phyloP scores from a whole-genome alignment of 2,888 invertebrate species.

The Drosophila colorata region DNA sequence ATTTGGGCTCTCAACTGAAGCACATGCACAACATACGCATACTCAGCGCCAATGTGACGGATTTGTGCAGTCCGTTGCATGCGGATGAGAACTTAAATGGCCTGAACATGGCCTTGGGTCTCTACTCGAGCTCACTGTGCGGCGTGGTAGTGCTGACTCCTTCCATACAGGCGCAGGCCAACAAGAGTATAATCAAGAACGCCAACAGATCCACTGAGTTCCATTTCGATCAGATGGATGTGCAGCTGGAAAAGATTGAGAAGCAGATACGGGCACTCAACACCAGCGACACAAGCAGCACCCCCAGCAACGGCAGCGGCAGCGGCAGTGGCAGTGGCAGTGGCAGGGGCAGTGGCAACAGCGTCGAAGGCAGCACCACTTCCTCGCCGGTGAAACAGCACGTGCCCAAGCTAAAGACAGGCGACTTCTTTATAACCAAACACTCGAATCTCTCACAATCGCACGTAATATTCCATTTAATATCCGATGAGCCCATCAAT shows the following conservation, averaged over 20 bases:
- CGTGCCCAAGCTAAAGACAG: constrained; percentile 89
- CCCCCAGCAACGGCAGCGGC: constrained; percentile 60
- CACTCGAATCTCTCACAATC: constrained; percentile 98
- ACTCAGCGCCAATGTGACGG: constrained; percentile 93
- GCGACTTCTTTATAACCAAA: constrained; percentile 93
- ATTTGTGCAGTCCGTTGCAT: constrained; percentile 89
- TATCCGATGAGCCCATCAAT: constrained; percentile 91
- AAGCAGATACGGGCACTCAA: constrained; percentile 86
- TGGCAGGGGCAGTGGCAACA: constrained; percentile 52
- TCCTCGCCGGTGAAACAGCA: constrained; percentile 83
- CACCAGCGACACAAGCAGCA: constrained; percentile 58
- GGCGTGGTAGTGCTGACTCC: constrained; percentile 93
- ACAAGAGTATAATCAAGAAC: constrained; percentile 84
- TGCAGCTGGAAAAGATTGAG: constrained; percentile 91
- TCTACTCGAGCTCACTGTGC: constrained; percentile 96
- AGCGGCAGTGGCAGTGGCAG: constrained; percentile 58
- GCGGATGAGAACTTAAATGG: constrained; percentile 85
- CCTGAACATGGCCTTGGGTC: constrained; percentile 95
- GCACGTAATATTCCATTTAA: constrained; percentile 98
- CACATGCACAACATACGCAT: constrained; percentile 99
- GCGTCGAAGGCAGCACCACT: constrained; percentile 61
- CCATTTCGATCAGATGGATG: constrained; percentile 92
- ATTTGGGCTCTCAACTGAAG: constrained; percentile 98
- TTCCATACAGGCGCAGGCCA: constrained; percentile 83
- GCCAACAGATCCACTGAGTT: constrained; percentile 93